Evolutionary conservation across 2,797 vertebrate species (phyloP).

Genomic region (Enteromius thamalakanensis): DNA sequence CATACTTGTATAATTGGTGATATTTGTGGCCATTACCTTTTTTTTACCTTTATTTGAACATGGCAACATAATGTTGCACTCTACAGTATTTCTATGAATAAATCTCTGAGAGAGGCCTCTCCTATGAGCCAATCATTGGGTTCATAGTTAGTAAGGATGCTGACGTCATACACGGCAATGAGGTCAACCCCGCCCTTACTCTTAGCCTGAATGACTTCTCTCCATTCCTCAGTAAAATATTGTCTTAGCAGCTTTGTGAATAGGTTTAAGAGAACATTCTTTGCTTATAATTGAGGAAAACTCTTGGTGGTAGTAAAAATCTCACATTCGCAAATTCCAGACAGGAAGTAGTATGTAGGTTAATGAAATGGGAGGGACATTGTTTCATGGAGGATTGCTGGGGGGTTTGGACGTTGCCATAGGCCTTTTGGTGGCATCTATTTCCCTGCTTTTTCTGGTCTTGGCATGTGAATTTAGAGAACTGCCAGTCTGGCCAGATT

Average conservation of each 20-base stretch:
- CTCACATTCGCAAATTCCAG: neutral
- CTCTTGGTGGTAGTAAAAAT: neutral
- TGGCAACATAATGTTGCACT: neutral
- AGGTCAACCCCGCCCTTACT: too few species aligned
- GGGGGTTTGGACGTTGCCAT: neutral
- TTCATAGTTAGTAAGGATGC: neutral
- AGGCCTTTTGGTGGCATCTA: slow-evolving; percentile 17
- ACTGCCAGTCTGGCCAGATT: neutral
- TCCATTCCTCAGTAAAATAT: neutral
- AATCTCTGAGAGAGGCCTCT: neutral
- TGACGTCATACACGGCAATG: neutral
- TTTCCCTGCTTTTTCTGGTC: slow-evolving; percentile 3
- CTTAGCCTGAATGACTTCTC: neutral
- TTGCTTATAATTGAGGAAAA: neutral
- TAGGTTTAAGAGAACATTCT: neutral
- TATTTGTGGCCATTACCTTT: neutral
- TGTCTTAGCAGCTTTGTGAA: neutral
- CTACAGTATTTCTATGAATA: neutral
- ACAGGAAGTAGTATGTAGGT: neutral
- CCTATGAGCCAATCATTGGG: neutral
- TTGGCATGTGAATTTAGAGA: slow-evolving; percentile 4
- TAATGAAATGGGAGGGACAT: neutral
- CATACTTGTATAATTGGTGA: neutral
- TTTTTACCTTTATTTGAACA: neutral
- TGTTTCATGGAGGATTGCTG: neutral